Conservation (phyloP, 2,797 vertebrate genomes). For the Pangasius djambal region DNA sequence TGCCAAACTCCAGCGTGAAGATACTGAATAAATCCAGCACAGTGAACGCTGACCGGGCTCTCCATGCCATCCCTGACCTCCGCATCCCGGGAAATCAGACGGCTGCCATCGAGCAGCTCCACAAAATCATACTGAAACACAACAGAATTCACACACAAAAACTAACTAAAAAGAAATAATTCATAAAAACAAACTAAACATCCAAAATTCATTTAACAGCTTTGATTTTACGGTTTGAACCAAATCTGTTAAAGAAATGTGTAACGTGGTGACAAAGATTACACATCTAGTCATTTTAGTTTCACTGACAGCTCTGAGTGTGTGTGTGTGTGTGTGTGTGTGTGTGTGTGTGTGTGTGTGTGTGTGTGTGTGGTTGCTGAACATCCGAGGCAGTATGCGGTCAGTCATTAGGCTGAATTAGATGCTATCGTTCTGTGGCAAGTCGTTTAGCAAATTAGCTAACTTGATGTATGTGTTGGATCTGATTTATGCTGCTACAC, state of each 20-base stretch:
- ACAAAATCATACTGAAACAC: conserved; percentile 93
- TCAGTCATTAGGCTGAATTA: neutral
- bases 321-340: conserved; percentile 6
- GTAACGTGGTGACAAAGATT: neutral
- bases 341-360: neutral
- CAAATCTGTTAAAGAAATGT: neutral
- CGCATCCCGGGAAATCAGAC: conserved; percentile 87
- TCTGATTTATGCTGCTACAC: neutral
- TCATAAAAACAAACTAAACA: neutral
- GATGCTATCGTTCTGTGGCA: neutral
- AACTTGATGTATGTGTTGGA: neutral
- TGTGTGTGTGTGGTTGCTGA: neutral
- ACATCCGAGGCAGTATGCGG: no score
- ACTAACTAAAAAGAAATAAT: neutral
- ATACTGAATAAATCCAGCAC: conserved; percentile 97
- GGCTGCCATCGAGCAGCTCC: conserved; percentile 94
- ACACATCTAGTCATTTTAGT: neutral
- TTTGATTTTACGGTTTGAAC: neutral
- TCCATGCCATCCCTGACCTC: conserved; percentile 80
- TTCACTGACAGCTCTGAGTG: neutral
- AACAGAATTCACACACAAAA: neutral
- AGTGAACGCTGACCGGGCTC: conserved; percentile 86
- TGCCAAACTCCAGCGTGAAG: conserved; percentile 97
- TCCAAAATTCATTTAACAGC: neutral
- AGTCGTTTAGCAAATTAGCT: neutral